A percentile compares a stretch with the other conserved stretches of the same genome.
These are phyloP conservation scores for Pseudopipra pipra DNA, from an alignment of 2,113 vertebrate genomes.

Conservation along the genomic window DNA sequence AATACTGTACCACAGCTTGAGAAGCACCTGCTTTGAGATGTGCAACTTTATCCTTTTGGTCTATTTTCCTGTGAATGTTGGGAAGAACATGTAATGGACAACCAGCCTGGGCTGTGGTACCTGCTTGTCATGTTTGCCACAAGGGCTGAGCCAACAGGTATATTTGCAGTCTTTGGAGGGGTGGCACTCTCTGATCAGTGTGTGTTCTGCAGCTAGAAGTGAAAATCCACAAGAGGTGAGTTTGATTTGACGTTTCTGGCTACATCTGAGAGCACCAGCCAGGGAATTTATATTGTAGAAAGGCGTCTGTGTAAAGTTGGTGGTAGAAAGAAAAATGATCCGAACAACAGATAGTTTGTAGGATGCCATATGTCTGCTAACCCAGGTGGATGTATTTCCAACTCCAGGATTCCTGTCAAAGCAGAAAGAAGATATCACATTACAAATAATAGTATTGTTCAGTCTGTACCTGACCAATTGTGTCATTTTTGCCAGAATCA, in stretches of 20 bases:
- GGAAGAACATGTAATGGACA: neutral
- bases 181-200: neutral
- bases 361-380: neutral
- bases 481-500: neutral
- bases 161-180: neutral
- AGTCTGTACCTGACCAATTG: fast-evolving
- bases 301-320: neutral
- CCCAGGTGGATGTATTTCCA: neutral
- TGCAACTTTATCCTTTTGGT: neutral
- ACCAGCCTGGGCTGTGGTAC: neutral
- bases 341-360: neutral
- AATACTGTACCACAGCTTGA: neutral
- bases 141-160: neutral
- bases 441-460: neutral
- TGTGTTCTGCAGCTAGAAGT: neutral
- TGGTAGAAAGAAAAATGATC: neutral
- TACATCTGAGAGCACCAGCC: neutral
- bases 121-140: neutral
- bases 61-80: neutral
- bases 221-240: neutral
- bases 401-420: neutral
- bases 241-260: neutral
- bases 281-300: neutral
- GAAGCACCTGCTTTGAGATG: neutral
- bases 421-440: neutral